phyloP scores from a whole-genome alignment of 2,888 invertebrate genomes.

The Trachelus tabidus region DNA sequence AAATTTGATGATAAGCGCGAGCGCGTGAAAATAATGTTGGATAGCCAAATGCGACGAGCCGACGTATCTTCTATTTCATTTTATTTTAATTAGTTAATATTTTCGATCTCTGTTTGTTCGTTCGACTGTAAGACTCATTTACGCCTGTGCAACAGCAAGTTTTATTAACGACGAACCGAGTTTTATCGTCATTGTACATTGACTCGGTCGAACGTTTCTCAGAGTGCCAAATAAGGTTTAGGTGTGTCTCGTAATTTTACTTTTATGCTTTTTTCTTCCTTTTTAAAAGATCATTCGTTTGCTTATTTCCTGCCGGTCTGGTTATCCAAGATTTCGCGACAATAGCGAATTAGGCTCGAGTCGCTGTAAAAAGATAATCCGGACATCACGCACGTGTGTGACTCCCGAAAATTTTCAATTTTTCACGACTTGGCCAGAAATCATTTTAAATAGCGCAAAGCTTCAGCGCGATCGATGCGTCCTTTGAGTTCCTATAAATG shows the following conservation, averaged over 20 bases:
- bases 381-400: slow-evolving; percentile 12
- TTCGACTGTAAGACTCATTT: not conserved
- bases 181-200: slow-evolving; percentile 8
- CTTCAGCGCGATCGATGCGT: not conserved
- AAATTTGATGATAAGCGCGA: not conserved
- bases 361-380: not conserved
- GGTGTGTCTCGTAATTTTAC: slow-evolving; percentile 16
- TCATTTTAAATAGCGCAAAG: not conserved
- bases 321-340: slow-evolving; percentile 9
- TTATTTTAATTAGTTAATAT: not conserved
- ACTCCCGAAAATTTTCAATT: slow-evolving; percentile 54
- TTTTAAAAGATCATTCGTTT: not conserved
- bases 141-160: not conserved
- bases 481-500: not conserved
- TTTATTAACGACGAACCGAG: not conserved
- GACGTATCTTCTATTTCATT: not conserved
- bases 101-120: not conserved
- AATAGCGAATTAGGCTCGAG: not conserved
- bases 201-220: slow-evolving; percentile 51
- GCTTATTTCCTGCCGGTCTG: slow-evolving; percentile 4
- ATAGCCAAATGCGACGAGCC: slow-evolving; percentile 6
- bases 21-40: not conserved
- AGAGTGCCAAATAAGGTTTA: slow-evolving; percentile 61
- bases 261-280: not conserved
- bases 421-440: slow-evolving; percentile 12